Evolutionary conservation across 2,888 invertebrate genomes (phyloP), one percentile per base, ranked within the genome.

Genomic region (Hololepta plana): DNA sequence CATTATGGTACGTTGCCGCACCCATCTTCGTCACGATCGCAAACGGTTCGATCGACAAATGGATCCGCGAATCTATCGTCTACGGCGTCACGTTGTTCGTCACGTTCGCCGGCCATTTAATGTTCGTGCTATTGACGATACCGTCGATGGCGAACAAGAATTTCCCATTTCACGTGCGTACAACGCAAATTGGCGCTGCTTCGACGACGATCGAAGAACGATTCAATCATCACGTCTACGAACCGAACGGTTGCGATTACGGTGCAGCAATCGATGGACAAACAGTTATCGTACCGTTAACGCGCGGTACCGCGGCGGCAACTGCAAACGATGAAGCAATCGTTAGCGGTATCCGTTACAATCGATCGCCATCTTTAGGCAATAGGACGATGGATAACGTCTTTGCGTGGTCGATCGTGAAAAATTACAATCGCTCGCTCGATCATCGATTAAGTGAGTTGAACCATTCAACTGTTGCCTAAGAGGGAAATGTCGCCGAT

Each of bases 131-230:
- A 30, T 47, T 88, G 29, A 87, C 87, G 0, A 57, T 84, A 44
- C 90, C 90, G 3, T 74, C 79, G 2, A 72, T 77, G 31, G 81
- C 82, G 0, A 88, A 88, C 47, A 75, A 73, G 43, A 84, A 84
- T 46, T 88, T 90, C 43, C 90, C 90, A 0, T 90, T 81, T 49
- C 88, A 90, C 47, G 84, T 88, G 14, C 58, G 84, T 27, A 87
- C 87, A 0, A 76, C 79, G 1, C 85, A 87, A 55, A 72, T 76
- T 14, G 73, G 72, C 2, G 61, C n/a, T n/a, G n/a, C n/a, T n/a
- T n/a, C n/a, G n/a, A n/a, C n/a, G n/a, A n/a, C n/a, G n/a, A n/a
- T n/a, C n/a, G n/a, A n/a, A n/a, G n/a, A 72, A 35, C 57, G 64
- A 15, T 72, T 72, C 38, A 64, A 66, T 1, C 67, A 66, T 17